phyloP scores from a whole-genome alignment of 2,797 vertebrate species.

The Amblyraja radiata region DNA sequence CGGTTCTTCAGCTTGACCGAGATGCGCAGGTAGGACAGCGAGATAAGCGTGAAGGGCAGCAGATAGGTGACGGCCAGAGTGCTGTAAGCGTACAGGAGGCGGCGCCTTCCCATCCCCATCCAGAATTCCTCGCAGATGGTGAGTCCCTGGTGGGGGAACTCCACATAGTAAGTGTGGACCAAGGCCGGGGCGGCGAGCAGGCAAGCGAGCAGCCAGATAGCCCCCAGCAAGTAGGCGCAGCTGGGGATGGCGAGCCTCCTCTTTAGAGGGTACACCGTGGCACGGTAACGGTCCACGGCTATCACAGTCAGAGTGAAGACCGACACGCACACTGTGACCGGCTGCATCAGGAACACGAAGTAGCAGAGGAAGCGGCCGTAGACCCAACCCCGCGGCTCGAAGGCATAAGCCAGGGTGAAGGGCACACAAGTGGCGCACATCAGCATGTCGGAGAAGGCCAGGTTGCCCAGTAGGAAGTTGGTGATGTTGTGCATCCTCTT shows the following conservation, averaged over 20 bases:
- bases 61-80: constrained; percentile 47
- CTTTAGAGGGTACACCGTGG: constrained; percentile 41
- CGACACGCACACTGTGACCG: constrained; percentile 46
- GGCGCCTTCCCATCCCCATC: constrained; percentile 50
- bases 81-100: constrained; percentile 48
- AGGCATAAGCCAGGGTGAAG: constrained; percentile 48
- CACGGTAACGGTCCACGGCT: constrained; percentile 45
- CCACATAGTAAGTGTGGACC: constrained; percentile 45
- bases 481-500: constrained; percentile 55
- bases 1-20: constrained; percentile 49
- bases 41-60: constrained; percentile 48
- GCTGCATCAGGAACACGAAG: constrained; percentile 52
- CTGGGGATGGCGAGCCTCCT: constrained; percentile 51
- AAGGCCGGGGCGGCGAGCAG: constrained; percentile 48
- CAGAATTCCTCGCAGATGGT: constrained; percentile 63
- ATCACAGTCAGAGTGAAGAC: constrained; percentile 52
- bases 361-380: constrained; percentile 52
- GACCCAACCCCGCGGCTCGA: constrained; percentile 49
- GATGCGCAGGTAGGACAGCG: constrained; percentile 48
- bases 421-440: constrained; percentile 52
- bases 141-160: constrained; percentile 54
- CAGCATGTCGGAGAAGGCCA: constrained; percentile 55
- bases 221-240: constrained; percentile 53
- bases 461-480: constrained; percentile 58
- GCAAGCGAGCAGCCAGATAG: constrained; percentile 49